Percentiles rank a stretch among this genome's conserved stretches.
Evolutionary conservation across 2,797 vertebrate genomes (phyloP).

Genomic region (Muraenolepis orangiensis): DNA sequence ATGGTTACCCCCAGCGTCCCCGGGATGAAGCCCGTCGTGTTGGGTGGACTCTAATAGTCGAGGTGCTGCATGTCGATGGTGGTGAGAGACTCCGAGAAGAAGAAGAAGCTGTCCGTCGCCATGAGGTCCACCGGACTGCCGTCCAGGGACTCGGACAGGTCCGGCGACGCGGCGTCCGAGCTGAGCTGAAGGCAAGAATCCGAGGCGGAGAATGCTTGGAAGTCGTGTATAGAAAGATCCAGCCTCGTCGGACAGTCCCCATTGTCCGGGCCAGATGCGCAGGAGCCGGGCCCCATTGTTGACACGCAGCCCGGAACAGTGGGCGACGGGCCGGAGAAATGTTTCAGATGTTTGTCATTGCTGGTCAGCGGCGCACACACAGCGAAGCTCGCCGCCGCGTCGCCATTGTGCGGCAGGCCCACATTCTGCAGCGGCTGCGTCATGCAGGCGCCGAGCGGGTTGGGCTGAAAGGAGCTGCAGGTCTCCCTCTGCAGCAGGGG

Average conservation of each 20-base stretch:
- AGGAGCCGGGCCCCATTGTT: constrained; percentile 96
- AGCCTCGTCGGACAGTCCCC: constrained; percentile 90
- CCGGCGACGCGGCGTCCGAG: constrained; percentile 92
- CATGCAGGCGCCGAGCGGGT: constrained; percentile 82
- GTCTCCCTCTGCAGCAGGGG: constrained; percentile 92
- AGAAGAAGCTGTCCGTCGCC: constrained; percentile 95
- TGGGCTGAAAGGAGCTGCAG: constrained; percentile 93
- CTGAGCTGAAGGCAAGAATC: constrained; percentile 98
- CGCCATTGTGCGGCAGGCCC: constrained; percentile 88
- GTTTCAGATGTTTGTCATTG: constrained; percentile 99
- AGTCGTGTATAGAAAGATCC: constrained; percentile 96
- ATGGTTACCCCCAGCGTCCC: constrained; percentile 73
- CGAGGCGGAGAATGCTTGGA: constrained; percentile 93
- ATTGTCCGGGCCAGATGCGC: constrained; percentile 96
- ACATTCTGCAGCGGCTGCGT: constrained; percentile 83
- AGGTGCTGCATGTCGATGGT: constrained; percentile 98
- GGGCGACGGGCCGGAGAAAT: constrained; percentile 97
- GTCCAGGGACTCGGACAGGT: constrained; percentile 92
- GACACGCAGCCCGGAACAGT: constrained; percentile 95
- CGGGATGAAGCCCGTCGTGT: constrained; percentile 38
- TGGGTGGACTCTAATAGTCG: constrained; percentile 81
- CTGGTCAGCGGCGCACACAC: constrained; percentile 89
- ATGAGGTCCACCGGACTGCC: constrained; percentile 97
- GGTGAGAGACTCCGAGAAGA: constrained; percentile 98
- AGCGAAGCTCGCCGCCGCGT: constrained; percentile 84